A percentile compares a stretch with the other conserved stretches of the same genome.
Conservation (phyloP, 1,140 invertebrate genomes). For the Andricus grossulariae region DNA sequence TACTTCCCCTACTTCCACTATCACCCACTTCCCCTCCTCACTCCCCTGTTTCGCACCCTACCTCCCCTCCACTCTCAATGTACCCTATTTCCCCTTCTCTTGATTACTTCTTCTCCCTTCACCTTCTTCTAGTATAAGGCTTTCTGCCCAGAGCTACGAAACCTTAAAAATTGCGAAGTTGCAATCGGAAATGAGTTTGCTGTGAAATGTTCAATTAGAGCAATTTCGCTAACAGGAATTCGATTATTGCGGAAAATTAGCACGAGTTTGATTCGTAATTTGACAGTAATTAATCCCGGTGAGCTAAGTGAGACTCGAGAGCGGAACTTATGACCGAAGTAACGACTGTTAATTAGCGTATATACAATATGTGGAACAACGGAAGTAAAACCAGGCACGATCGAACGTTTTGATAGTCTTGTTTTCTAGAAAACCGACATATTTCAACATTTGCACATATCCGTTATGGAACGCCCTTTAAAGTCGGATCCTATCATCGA, state of each 20-base stretch:
- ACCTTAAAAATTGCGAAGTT: too few species aligned
- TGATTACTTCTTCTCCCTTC: too few species aligned
- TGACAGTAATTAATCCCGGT: neutral
- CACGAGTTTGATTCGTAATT: neutral
- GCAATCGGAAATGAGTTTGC: too few species aligned
- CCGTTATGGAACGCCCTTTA: neutral
- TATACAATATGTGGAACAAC: conserved; percentile 13
- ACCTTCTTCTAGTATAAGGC: too few species aligned
- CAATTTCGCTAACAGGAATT: neutral
- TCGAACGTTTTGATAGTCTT: conserved; percentile 39
- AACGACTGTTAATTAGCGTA: conserved; percentile 8
- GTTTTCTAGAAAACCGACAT: conserved; percentile 38
- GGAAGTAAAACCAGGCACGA: conserved; percentile 38
- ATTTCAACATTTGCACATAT: conserved; percentile 33
- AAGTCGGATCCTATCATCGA: too few species aligned
- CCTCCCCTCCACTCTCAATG: too few species aligned
- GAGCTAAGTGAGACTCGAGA: neutral
- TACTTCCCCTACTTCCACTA: too few species aligned
- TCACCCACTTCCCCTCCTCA: too few species aligned
- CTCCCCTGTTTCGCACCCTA: too few species aligned
- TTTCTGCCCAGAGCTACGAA: too few species aligned
- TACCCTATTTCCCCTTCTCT: too few species aligned
- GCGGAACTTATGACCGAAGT: conserved; percentile 9
- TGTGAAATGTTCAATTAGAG: neutral
- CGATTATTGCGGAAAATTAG: neutral